phyloP scores from a whole-genome alignment of 2,113 vertebrate species.

The Typhlomys cinereus region DNA sequence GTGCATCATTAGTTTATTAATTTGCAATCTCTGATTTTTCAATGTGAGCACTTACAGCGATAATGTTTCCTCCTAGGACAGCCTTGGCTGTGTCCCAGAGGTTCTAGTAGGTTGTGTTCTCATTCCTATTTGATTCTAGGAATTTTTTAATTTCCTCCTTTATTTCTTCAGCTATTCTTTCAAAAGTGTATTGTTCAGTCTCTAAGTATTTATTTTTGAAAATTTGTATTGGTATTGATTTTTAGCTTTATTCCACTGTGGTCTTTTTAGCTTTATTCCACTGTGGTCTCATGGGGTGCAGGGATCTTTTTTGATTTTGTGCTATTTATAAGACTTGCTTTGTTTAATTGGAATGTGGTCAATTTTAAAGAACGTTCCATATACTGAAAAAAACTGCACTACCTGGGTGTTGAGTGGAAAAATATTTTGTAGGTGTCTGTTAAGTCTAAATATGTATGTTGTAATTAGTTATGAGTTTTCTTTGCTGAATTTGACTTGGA shows the following conservation, averaged over 20 bases:
- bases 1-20: background rate
- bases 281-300: background rate
- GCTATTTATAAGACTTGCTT: background rate
- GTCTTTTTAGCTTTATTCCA: background rate
- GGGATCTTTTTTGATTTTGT: background rate
- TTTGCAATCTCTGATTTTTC: background rate
- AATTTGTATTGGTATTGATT: background rate
- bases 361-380: background rate
- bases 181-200: background rate
- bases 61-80: background rate
- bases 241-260: background rate
- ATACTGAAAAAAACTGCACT: background rate
- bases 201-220: background rate
- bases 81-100: background rate
- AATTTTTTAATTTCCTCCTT: background rate
- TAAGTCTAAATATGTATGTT: background rate
- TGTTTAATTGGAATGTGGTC: background rate
- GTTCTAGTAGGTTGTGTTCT: background rate
- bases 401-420: background rate
- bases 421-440: background rate
- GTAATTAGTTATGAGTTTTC: background rate
- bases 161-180: background rate
- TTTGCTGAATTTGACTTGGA: background rate
- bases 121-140: no score
- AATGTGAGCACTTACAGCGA: no score